Evolutionary conservation across 2,797 vertebrate genomes (phyloP).

Genomic region (Sphenopsis melanotis): DNA sequence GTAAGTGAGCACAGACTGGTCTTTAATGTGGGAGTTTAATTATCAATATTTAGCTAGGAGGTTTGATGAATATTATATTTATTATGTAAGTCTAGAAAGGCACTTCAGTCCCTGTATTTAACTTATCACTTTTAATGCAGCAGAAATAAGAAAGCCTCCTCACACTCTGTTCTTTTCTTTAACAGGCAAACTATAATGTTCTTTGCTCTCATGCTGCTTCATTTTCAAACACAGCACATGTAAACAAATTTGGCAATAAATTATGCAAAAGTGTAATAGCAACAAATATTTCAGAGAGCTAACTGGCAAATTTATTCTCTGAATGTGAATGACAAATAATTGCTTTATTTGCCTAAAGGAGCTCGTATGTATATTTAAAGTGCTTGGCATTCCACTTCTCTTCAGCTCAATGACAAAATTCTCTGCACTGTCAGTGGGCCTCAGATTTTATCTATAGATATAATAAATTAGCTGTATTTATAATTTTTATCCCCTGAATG

Average conservation of each 20-base stretch:
- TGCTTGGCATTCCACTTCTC: neutral
- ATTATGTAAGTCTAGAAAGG: neutral
- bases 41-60: slow-evolving; percentile 19
- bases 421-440: neutral
- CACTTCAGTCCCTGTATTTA: neutral
- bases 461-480: neutral
- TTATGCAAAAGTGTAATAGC: slow-evolving; percentile 45
- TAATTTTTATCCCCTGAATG: neutral
- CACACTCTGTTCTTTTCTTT: slow-evolving; percentile 13
- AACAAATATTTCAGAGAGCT: slow-evolving; percentile 52
- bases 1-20: neutral
- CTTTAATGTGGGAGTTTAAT: slow-evolving; percentile 12
- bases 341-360: slow-evolving; percentile 31
- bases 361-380: slow-evolving; percentile 8
- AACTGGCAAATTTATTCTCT: slow-evolving; percentile 47
- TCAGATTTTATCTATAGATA: neutral
- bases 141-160: neutral
- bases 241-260: slow-evolving; percentile 63
- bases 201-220: slow-evolving; percentile 45
- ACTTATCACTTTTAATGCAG: slow-evolving; percentile 13
- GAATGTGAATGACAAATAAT: slow-evolving; percentile 50
- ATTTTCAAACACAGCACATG: slow-evolving; percentile 41
- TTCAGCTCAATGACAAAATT: slow-evolving; percentile 4
- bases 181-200: slow-evolving; percentile 35
- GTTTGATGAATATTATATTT: neutral